Evolutionary conservation across 2,888 invertebrate species (phyloP), one percentile per base, ranked within the genome.

Genomic region (Cerceris rybyensis): DNA sequence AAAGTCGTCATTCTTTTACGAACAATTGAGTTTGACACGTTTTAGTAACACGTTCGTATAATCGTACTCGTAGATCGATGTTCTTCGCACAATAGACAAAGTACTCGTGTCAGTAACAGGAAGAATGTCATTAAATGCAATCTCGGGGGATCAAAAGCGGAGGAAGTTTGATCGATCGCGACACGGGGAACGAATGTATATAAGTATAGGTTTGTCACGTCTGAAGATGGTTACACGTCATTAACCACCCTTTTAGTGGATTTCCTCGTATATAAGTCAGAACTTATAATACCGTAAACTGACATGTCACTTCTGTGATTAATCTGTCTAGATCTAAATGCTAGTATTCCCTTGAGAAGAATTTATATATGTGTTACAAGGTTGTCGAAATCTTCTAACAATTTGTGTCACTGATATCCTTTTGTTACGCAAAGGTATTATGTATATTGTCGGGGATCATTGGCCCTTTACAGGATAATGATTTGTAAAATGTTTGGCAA

Each of bases 181-280:
- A 61, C 46, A 60, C 49, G 54, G 14, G 50, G 72, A 65, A 50
- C 28, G 28, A 28, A 57, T 64, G 55, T 28, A 46, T 70, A 49
- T 65, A 72, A 68, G 78, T 70, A 58, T 70, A 63, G 60, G 69
- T 77, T 74, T 78, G 69, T 79, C 73, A 69, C 57, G 78, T 64
- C 61, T 61, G 64, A 61, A 70, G 66, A 80, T 75, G 69, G 85
- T 85, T 78, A 85, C 83, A 80, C 75, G 70, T 83, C 85, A 83
- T 85, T 85, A 85, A 83, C 76, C 82, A 85, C 83, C 82, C 82
- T 75, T 43, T 68, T 72, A 72, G 73, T 69, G 65, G 61, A 69
- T 81, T 75, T 72, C 72, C 49, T 66, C 65, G 54, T 54, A 54
- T 28, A 63, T 59, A 66, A 71, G 52, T 50, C 28, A 52, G 42